These are phyloP conservation scores for Helobdella robusta DNA, from an alignment of 2,888 invertebrate genomes.

Conservation along the genomic window DNA sequence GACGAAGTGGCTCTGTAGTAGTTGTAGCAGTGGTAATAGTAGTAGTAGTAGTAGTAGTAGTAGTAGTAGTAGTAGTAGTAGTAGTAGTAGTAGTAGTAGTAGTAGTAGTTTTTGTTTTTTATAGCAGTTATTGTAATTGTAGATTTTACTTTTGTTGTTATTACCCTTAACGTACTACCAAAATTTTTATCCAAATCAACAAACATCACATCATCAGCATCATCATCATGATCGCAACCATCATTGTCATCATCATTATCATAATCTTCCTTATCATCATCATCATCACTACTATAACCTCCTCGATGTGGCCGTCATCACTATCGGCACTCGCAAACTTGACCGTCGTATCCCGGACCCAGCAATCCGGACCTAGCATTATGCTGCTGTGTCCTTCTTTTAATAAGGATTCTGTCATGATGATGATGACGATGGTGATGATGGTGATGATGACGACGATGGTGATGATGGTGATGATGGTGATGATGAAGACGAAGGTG, in stretches of 20 bases:
- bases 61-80: background rate
- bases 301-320: background rate
- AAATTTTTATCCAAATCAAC: background rate
- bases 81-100: background rate
- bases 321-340: conserved; percentile 13
- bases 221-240: background rate
- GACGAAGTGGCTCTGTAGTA: conserved; percentile 27
- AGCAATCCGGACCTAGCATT: conserved; percentile 10
- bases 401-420: too few relatives aligned
- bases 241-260: background rate
- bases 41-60: background rate
- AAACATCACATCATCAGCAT: background rate
- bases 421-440: conserved; percentile 14
- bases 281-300: background rate
- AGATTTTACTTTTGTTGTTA: background rate
- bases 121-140: background rate
- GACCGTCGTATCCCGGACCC: conserved; percentile 11
- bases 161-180: background rate
- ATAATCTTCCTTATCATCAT: background rate
- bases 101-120: background rate
- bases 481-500: conserved; percentile 38
- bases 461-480: conserved; percentile 41
- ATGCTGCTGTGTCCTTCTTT: too few relatives aligned
- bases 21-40: background rate
- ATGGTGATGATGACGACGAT: conserved; percentile 39